phyloP scores from a whole-genome alignment of 2,113 vertebrate genomes.

The Burhinus oedicnemus region DNA sequence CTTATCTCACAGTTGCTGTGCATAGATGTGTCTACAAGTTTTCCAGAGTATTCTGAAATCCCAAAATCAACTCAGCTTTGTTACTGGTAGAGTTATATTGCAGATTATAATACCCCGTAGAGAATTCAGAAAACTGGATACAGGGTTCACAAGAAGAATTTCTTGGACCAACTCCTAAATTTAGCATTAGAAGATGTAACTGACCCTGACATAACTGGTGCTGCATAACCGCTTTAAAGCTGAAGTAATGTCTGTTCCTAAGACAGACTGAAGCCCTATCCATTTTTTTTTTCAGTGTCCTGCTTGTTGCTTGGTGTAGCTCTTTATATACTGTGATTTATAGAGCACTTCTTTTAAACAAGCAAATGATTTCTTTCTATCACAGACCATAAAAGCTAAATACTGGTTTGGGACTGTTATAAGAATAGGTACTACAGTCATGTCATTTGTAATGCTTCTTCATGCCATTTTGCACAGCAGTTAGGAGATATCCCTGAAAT shows the following conservation, averaged over 20 bases:
- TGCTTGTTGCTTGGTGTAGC: neutral
- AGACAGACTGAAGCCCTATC: neutral
- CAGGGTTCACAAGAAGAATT: neutral
- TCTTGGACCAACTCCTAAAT: neutral
- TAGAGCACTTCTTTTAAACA: neutral
- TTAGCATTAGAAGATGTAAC: neutral
- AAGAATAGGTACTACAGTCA: neutral
- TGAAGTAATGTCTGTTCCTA: constrained; percentile 13
- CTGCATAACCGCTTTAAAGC: neutral
- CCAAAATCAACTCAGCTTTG: neutral
- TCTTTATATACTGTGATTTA: neutral
- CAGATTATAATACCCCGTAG: neutral
- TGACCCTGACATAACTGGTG: neutral
- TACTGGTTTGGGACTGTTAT: neutral
- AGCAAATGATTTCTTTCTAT: constrained; percentile 19
- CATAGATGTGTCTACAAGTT: neutral
- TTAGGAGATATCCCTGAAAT: neutral
- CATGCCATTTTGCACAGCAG: neutral
- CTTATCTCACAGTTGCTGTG: neutral
- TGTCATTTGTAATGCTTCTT: neutral
- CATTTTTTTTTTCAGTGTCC: neutral
- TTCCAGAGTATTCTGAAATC: neutral
- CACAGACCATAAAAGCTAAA: constrained; percentile 14
- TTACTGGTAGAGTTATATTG: neutral
- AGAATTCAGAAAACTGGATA: neutral